A percentile compares a stretch with the other conserved stretches of the same genome.
phyloP scores from a whole-genome alignment of 2,888 invertebrate genomes.

The Mystacides longicornis region DNA sequence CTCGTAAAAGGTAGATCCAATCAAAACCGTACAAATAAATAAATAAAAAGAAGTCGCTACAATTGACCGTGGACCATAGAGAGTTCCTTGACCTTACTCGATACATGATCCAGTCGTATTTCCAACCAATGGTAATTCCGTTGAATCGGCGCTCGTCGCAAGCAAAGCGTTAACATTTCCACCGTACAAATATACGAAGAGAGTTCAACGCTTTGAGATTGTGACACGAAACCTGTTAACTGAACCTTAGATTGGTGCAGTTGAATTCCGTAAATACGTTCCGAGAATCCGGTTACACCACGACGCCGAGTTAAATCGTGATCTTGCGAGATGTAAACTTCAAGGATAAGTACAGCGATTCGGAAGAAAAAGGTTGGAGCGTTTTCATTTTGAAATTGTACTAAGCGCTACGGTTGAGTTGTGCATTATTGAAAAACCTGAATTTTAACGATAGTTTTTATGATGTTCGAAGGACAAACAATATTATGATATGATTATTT shows the following conservation, averaged over 20 bases:
- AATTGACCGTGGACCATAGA: neutral
- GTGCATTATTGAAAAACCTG: neutral
- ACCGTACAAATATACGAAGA: neutral
- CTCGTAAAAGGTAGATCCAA: neutral
- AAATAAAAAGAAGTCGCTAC: conserved; percentile 3
- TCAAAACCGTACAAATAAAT: neutral
- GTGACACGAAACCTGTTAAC: neutral
- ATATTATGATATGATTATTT: too few species aligned
- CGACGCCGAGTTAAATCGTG: conserved; percentile 13
- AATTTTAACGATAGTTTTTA: neutral
- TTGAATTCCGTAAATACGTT: conserved; percentile 4
- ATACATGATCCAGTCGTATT: neutral
- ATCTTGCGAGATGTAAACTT: conserved; percentile 5
- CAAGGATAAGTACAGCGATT: neutral
- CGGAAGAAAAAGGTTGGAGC: neutral
- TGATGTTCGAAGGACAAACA: conserved; percentile 1
- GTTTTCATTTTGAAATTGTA: neutral
- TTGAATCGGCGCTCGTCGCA: neutral
- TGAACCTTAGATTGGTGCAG: neutral
- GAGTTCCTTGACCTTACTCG: conserved; percentile 1
- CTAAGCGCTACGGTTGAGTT: neutral
- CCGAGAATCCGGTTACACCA: conserved; percentile 18
- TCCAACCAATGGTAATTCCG: neutral
- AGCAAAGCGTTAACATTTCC: neutral
- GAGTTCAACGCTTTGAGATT: neutral